These are phyloP conservation scores for Stegastes partitus DNA, from an alignment of 2,113 vertebrate genomes.

Conservation along the genomic window DNA sequence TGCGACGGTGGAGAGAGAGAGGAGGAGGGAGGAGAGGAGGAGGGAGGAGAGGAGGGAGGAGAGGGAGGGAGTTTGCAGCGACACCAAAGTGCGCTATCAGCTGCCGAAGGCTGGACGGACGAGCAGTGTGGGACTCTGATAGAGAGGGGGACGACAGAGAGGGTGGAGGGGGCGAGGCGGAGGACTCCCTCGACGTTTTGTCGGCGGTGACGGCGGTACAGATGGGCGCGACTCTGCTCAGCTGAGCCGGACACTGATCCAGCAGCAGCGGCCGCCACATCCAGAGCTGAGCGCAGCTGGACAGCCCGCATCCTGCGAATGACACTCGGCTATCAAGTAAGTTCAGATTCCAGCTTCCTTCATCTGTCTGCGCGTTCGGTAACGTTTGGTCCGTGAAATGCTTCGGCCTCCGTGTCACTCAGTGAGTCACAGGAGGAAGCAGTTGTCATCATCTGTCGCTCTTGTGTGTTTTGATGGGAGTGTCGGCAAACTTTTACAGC, in stretches of 20 bases:
- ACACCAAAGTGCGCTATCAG: constrained; percentile 73
- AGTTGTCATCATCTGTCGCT: constrained; percentile 13
- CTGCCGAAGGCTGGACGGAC: constrained; percentile 68
- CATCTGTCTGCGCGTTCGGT: background rate
- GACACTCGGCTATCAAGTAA: constrained; percentile 59
- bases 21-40: constrained; percentile 16
- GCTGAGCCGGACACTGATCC: constrained; percentile 68
- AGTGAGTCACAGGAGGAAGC: constrained; percentile 49
- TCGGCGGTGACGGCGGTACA: constrained; percentile 49
- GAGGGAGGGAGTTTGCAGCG: constrained; percentile 42
- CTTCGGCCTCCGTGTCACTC: background rate
- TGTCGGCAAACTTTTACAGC: constrained; percentile 64
- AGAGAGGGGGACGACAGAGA: constrained; percentile 58
- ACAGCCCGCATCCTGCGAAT: constrained; percentile 48
- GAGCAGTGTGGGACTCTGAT: constrained; percentile 69
- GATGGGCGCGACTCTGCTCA: constrained; percentile 68
- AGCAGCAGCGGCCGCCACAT: constrained; percentile 16
- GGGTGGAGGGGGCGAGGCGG: constrained; percentile 37
- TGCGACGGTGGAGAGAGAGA: constrained; percentile 59
- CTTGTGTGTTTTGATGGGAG: constrained; percentile 18
- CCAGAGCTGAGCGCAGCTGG: constrained; percentile 46
- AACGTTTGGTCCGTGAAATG: too few species aligned
- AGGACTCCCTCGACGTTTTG: constrained; percentile 54
- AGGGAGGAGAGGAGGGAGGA: constrained; percentile 10
- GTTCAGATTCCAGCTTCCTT: constrained; percentile 52